Percentiles rank a stretch among this genome's conserved stretches.
phyloP scores from a whole-genome alignment of 2,113 vertebrate species.

The Psilopsiagon aurifrons region DNA sequence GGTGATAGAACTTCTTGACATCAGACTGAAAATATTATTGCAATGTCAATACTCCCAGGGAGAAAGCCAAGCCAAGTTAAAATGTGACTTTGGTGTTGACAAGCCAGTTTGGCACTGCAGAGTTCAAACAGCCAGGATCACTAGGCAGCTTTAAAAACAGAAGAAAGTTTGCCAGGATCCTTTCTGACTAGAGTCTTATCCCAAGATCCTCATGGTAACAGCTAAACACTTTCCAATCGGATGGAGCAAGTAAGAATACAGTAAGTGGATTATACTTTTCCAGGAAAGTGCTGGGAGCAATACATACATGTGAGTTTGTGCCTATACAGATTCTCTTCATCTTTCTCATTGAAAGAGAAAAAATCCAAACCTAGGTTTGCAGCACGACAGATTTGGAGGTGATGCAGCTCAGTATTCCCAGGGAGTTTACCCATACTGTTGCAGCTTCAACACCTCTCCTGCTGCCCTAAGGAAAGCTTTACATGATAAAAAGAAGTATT shows the following conservation, averaged over 20 bases:
- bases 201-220: neutral
- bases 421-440: neutral
- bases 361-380: neutral
- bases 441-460: neutral
- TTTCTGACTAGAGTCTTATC: constrained; percentile 1
- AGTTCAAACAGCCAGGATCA: constrained; percentile 23
- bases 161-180: constrained; percentile 15
- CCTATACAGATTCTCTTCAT: neutral
- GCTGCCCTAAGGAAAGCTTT: neutral
- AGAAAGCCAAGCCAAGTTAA: constrained; percentile 25
- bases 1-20: constrained; percentile 61
- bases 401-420: neutral
- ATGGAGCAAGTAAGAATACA: neutral
- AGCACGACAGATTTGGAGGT: neutral
- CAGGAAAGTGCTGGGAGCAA: neutral
- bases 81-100: constrained; percentile 51
- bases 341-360: neutral
- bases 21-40: constrained; percentile 47
- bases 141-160: constrained; percentile 40
- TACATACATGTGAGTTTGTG: neutral
- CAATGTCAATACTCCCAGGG: constrained; percentile 40
- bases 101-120: constrained; percentile 8
- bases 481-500: neutral
- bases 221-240: neutral
- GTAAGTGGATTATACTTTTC: constrained; percentile 7